Evolutionary conservation across 1,140 invertebrate species (phyloP), one percentile per base, ranked within the genome.

Genomic region (Drosophila aff.): DNA sequence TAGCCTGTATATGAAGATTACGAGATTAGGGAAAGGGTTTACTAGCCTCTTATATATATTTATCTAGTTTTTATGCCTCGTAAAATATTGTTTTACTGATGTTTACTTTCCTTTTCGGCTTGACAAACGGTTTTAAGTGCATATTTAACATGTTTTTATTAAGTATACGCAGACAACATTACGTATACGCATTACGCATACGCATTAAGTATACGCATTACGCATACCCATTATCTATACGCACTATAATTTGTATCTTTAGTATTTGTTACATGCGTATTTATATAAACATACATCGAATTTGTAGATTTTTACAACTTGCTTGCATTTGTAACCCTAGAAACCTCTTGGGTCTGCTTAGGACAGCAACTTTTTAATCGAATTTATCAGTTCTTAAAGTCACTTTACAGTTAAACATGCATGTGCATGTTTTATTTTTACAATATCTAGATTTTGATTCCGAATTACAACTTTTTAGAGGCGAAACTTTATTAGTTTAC

Each of bases 111-210:
- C 4, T 47, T 47, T 15, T 23, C 3, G 13, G 13, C 21, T 52
- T 52, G 3, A 8, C 33, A 52, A 33, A 18, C 6, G 2, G 5
- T 3, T 13, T 26, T n/a, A 2, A 8, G 8, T 33, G 11, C 11
- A 33, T 31, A 13, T 18, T 23, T 47, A 13, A 31, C 10, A 31
- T 31, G 13, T 28, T 28, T 28, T 18, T 28, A 31, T 52, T 21
- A 33, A 4, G 28, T 55, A 23, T 23, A 23, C 13, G 33, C 52
- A 16, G 9, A 7, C 8, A 16, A 36, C 5, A 23, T 23, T 53
- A 26, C 7, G 46, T 26, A 26, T 49, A 36, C 50, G 50, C 50
- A 55, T 50, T 55, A 55, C 2, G 52, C 16, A 55, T 38, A 55
- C 33, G 52, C 33, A 55, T 8, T 41, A 33, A 9, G 43, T 44